Evolutionary conservation across 1,140 invertebrate species (phyloP).

Genomic region (Choristoneura fumiferana): DNA sequence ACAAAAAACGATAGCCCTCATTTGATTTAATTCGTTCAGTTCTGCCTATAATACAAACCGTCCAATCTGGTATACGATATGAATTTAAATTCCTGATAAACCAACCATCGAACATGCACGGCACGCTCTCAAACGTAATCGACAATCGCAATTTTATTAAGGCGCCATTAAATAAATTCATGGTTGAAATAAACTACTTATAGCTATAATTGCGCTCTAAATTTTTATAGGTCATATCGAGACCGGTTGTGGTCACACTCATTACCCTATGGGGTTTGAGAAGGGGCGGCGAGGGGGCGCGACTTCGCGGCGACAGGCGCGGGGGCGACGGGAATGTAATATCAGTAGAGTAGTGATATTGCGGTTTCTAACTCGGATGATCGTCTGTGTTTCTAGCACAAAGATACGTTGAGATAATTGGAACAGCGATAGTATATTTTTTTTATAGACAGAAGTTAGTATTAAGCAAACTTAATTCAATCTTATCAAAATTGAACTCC

Average conservation of each 20-base stretch:
- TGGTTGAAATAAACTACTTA: constrained; percentile 31
- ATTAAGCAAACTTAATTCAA: no score
- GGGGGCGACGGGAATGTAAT: constrained; percentile 58
- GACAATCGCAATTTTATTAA: background rate
- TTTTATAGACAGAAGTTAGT: no score
- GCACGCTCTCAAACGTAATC: no score
- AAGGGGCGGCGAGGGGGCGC: constrained; percentile 33
- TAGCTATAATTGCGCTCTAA: constrained; percentile 53
- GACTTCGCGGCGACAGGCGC: constrained; percentile 55
- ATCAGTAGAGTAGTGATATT: constrained; percentile 67
- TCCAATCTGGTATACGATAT: no score
- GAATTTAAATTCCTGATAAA: no score
- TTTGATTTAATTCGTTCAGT: no score
- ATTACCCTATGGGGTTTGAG: constrained; percentile 56
- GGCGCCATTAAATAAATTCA: background rate
- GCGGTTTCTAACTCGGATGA: constrained; percentile 63
- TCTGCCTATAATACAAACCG: no score
- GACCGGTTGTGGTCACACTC: constrained; percentile 55
- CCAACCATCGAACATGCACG: no score
- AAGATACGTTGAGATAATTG: constrained; percentile 20
- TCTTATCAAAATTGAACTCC: no score
- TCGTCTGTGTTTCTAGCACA: constrained; percentile 29
- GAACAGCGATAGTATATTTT: no score
- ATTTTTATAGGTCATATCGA: constrained; percentile 64
- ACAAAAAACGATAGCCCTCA: no score